phyloP scores from a whole-genome alignment of 1,140 invertebrate species.

The Zaprionus gabonicus region DNA sequence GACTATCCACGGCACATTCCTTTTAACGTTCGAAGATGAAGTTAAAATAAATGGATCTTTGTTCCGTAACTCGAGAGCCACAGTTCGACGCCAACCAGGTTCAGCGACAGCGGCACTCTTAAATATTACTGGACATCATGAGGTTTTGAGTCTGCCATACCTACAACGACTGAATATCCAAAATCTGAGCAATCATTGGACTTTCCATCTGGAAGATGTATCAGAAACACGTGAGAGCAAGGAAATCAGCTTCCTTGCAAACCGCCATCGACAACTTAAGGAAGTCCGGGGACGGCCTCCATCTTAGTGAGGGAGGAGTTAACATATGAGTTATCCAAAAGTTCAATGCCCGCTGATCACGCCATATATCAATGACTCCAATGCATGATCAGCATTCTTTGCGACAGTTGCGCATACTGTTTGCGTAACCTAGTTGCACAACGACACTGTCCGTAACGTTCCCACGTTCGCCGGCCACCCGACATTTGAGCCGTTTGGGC shows the following conservation, averaged over 20 bases:
- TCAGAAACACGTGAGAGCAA: not conserved
- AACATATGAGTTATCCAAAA: not conserved
- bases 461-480: no score
- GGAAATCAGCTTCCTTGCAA: constrained; percentile 3
- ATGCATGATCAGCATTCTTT: no score
- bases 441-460: no score
- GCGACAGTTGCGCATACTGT: no score
- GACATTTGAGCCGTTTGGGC: no score
- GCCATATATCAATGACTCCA: no score
- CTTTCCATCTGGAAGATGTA: not conserved
- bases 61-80: constrained; percentile 4
- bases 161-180: constrained; percentile 25
- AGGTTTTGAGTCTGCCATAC: constrained; percentile 38
- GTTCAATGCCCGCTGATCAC: not conserved
- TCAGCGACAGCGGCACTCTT: constrained; percentile 15
- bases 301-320: constrained; percentile 15
- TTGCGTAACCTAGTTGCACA: no score
- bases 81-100: not conserved
- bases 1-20: constrained; percentile 9
- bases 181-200: constrained; percentile 15
- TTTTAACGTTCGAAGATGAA: constrained; percentile 5
- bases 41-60: constrained; percentile 9
- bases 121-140: constrained; percentile 31
- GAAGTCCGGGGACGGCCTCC: constrained; percentile 1
- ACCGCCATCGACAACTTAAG: not conserved